Evolutionary conservation across 2,888 invertebrate genomes (phyloP), one percentile per base, ranked within the genome.

Genomic region (Dicyrtomina minuta): DNA sequence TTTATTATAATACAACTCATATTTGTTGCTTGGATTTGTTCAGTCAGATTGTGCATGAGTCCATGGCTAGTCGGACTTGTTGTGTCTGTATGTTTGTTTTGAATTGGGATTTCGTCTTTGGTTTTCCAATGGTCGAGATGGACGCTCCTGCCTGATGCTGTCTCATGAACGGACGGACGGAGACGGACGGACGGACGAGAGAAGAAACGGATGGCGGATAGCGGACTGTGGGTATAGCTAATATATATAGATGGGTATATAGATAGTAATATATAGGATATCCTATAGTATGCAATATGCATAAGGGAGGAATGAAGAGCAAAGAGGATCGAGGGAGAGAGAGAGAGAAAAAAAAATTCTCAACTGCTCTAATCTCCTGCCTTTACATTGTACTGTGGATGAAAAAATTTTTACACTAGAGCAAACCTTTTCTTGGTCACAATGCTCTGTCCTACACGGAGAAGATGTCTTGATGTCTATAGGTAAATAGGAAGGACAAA

Each of bases 341-440:
- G n/a, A 55, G 46, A 46, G 46, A 46, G 46, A 46, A 58, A 65
- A 49, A 65, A 65, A 55, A 55, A 27, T 65, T 65, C 68, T 60
- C 68, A 59, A 68, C 49, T 68, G 24, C 60, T 60, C 68, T 68
- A 68, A 68, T 68, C 68, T 68, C 51, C 66, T 66, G 58, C 60
- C 33, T 51, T 60, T 60, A 24, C 53, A 59, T 60, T 68, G 59
- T 68, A 41, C 60, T 33, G 68, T 33, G 51, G 68, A 68, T 59
- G 60, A 59, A 60, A 64, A 68, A 68, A 49, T 68, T 59, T 68
- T 68, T 51, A 68, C 68, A 60, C 60, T 60, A 68, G 60, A 68
- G 46, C 59, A 68, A 68, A 68, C 60, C 68, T 68, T 68, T 68
- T 68, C 60, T 68, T 53, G 43, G 53, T 60, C 53, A 51, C 68